Conservation (phyloP, 2,888 invertebrate species). For the Lepidocyrtinus sp. region DNA sequence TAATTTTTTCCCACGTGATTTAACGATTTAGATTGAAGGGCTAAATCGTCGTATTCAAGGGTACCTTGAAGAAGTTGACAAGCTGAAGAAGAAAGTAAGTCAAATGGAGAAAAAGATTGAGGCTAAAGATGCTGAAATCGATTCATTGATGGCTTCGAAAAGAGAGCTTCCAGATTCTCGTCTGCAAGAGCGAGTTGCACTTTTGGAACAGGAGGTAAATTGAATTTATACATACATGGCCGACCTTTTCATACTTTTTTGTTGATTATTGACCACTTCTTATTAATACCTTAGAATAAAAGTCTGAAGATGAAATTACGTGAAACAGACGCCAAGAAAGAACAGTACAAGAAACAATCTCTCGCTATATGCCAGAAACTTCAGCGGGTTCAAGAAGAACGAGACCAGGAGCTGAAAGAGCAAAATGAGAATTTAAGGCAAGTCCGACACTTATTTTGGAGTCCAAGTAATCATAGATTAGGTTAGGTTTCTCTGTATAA, state of each 20-base stretch:
- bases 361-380: conserved; percentile 46
- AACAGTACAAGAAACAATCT: conserved; percentile 56
- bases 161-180: conserved; percentile 43
- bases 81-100: conserved; percentile 41
- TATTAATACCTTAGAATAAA: conserved; percentile 59
- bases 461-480: no score
- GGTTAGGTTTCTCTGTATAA: no score
- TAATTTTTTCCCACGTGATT: not conserved
- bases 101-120: conserved; percentile 60
- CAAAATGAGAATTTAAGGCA: conserved; percentile 64
- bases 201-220: conserved; percentile 60
- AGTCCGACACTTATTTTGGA: not conserved
- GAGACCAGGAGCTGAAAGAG: conserved; percentile 54
- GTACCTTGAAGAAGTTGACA: conserved; percentile 49
- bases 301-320: conserved; percentile 36
- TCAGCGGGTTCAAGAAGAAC: conserved; percentile 40
- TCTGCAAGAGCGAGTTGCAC: conserved; percentile 32
- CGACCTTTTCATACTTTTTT: conserved; percentile 7
- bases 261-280: no score
- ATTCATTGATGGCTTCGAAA: conserved; percentile 37
- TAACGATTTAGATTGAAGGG: conserved; percentile 38
- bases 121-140: conserved; percentile 59
- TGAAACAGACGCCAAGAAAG: conserved; percentile 43
- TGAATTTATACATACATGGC: not conserved
- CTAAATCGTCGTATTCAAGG: conserved; percentile 35